Conservation (phyloP, 2,113 vertebrate genomes). For the Myotis lucifugus region DNA sequence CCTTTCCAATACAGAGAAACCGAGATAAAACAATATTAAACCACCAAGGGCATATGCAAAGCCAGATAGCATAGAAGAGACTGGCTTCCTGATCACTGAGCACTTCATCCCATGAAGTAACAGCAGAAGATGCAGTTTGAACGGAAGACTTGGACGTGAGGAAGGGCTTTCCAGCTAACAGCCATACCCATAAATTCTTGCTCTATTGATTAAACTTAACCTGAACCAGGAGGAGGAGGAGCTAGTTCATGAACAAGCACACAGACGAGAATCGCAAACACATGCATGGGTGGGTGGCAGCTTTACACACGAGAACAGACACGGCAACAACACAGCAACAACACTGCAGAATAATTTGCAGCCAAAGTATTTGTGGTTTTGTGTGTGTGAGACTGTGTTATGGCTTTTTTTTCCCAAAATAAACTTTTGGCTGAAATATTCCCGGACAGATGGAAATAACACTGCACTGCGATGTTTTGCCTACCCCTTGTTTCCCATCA, state of each 20-base stretch:
- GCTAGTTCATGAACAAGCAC: conserved; percentile 81
- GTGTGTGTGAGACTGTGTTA: conserved; percentile 10
- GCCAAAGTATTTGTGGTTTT: conserved; percentile 76
- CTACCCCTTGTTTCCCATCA: conserved; percentile 92
- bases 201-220: conserved; percentile 76
- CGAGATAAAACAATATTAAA: neutral
- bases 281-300: conserved; percentile 86
- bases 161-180: conserved; percentile 75
- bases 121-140: conserved; percentile 34
- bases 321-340: conserved; percentile 79
- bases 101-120: neutral
- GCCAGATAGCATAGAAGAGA: neutral
- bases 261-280: conserved; percentile 84
- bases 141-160: conserved; percentile 49
- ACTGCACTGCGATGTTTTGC: conserved; percentile 86
- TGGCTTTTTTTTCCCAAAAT: conserved; percentile 65
- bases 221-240: conserved; percentile 83
- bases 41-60: neutral
- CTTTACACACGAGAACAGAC: conserved; percentile 81
- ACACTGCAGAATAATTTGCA: conserved; percentile 79
- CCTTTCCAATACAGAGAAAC: neutral
- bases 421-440: conserved; percentile 85
- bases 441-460: conserved; percentile 86
- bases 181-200: conserved; percentile 84
- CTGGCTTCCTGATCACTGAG: neutral